Evolutionary conservation across 2,113 vertebrate genomes (phyloP), one percentile per base, ranked within the genome.

Genomic region (Labeo catla): DNA sequence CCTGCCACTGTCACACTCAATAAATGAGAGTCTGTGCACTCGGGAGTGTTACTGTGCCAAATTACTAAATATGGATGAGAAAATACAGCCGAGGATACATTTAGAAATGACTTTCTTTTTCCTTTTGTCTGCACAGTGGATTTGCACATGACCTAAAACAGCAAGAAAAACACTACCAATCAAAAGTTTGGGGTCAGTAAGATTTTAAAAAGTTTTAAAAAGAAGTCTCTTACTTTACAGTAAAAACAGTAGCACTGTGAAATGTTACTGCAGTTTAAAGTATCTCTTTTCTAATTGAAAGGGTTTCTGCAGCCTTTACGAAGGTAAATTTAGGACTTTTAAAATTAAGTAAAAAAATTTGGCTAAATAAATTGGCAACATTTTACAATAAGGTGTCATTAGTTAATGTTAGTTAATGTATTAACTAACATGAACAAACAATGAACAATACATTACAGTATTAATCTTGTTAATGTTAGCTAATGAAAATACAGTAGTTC

Each of bases 41-140:
- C 49, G n/a, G 43, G 23, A 81, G n/a, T 12, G 59, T 66, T 36
- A 50, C 19, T 34, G 45, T 66, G 45, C 45, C n/a, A 66, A 81
- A 81, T 81, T 11, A 81, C 61, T 34, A 66, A 81, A 66, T 81
- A 66, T 66, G 61, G 23, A 81, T 23, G 21, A 49, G 23, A 63
- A 50, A 11, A 47, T 10, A 49, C 12, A 65, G 23, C 47, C 3
- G 21, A 54, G 4, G 39, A 34, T 13, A 49, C 79, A 81, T 28
- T 47, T 66, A 3, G 12, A 23, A 43, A 79, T 59, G 0, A 13
- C 1, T 21, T 16, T 21, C 1, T 21, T 16, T 21, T 39, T 50
- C 4, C n/a, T 49, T 76, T 47, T 49, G 45, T 49, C 21, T 49
- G 45, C 45, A n/a, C 45, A 76, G n/a, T 76, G n/a, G 45, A 76